Base-by-base conservation (phyloP, 1,140 invertebrate genomes). In the Grapholita molesta region DNA sequence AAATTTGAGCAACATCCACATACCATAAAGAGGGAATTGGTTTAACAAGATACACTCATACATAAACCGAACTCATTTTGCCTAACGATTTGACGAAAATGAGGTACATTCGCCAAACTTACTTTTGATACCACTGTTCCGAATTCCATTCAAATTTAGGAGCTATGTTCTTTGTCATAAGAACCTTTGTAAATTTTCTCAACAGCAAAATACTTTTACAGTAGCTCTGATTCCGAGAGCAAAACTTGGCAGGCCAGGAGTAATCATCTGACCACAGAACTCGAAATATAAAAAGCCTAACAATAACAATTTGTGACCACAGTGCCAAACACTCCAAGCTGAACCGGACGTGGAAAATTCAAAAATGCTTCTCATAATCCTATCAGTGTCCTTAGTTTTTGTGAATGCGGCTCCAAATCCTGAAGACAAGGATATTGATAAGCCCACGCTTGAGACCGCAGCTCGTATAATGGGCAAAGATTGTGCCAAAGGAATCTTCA, bases 401-500 rank as follows among this genome's bases (percentile, higher is more conserved):
- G 72, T 67, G 38, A 48, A 74, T 2, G 78, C 72, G 35, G 70
- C 72, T 23, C 78, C 76, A 32, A 78, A 76, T 55, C 70, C 72
- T 55, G 77, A 73, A 2, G 48, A 32, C 1, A 42, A 42, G 12
- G 38, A 38, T n/a, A 38, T 15, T n/a, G 38, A 18, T 3, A 64
- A 64, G 30, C n/a, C 52, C 2, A 25, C 53, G 53, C 23, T 57
- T n/a, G 53, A 57, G 2, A 57, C 53, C 24, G 12, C 53, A 25
- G 24, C 53, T 0, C 61, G 61, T 23, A 18, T 70, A 21, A 68
- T 76, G 15, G 77, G 81, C 66, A 93, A 92, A 70, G 94, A 95
- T 74, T 96, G 96, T 81, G 90, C 69, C n/a, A 77, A 92, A 64
- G 94, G 93, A 15, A 90, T 93, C 0, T 95, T 96, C 71, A 95